Evolutionary conservation across 2,888 invertebrate species (phyloP).

Genomic region (Calliopum simillimum): DNA sequence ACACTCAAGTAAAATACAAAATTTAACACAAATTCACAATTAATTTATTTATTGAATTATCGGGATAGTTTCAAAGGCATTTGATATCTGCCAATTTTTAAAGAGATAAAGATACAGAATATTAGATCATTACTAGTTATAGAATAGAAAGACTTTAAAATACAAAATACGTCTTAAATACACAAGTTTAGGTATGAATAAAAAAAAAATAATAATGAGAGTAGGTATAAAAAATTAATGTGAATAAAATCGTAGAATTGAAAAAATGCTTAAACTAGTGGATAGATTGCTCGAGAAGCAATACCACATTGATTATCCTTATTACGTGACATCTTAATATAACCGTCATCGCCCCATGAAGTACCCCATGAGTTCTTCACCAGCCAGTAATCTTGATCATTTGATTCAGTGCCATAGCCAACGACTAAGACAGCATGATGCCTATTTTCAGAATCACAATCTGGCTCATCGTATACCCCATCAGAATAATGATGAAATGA

Average conservation of each 20-base stretch:
- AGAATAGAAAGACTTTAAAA: no score
- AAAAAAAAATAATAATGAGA: constrained; percentile 23
- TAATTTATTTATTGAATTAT: no score
- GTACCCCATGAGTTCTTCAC: constrained; percentile 79
- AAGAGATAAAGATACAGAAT: no score
- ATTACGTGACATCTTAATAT: constrained; percentile 90
- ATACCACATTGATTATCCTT: constrained; percentile 88
- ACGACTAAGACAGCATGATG: constrained; percentile 79
- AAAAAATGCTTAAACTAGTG: constrained; percentile 75
- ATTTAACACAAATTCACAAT: no score
- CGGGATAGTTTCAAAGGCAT: no score
- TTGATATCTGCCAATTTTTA: no score
- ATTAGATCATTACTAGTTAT: no score
- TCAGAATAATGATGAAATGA: constrained; percentile 87
- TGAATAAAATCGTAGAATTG: neutral
- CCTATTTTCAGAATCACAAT: constrained; percentile 77
- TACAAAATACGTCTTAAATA: no score
- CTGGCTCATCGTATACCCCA: constrained; percentile 84
- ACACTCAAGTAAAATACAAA: no score
- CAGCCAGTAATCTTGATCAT: constrained; percentile 74
- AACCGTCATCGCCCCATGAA: constrained; percentile 86
- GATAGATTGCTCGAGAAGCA: constrained; percentile 85
- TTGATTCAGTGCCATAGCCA: constrained; percentile 65
- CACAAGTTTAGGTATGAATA: neutral
- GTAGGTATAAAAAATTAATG: neutral